phyloP scores from a whole-genome alignment of 2,113 vertebrate genomes.

The Eurypyga helias region DNA sequence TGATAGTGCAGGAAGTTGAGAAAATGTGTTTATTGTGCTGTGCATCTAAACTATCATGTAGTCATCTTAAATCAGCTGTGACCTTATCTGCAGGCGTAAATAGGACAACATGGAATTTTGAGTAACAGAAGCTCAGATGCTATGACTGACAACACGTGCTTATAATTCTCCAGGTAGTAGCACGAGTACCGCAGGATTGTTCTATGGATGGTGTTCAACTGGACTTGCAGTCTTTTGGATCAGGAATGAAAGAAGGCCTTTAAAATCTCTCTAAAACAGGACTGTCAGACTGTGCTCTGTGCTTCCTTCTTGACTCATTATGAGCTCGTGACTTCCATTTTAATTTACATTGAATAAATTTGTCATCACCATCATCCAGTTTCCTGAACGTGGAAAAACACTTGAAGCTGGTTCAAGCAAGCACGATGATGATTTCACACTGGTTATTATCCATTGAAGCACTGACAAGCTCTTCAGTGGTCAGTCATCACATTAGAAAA shows the following conservation, averaged over 20 bases:
- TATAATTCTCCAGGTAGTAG: background rate
- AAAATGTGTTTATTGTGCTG: background rate
- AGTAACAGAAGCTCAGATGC: background rate
- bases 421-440: background rate
- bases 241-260: background rate
- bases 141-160: background rate
- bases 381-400: background rate
- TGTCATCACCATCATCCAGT: constrained; percentile 1
- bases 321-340: background rate
- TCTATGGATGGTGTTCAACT: background rate
- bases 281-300: background rate
- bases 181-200: background rate
- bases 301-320: constrained; percentile 3
- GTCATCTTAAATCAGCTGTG: background rate
- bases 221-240: background rate
- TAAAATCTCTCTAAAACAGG: background rate
- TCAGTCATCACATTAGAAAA: constrained; percentile 26
- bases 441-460: background rate
- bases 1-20: background rate
- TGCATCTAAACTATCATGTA: background rate
- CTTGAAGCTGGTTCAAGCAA: constrained; percentile 1
- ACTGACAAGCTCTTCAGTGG: constrained; percentile 10
- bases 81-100: background rate
- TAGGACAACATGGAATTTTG: background rate
- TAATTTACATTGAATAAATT: background rate